Base-by-base conservation (phyloP, 2,888 invertebrate genomes). In the Lamellibrachia satsuma region DNA sequence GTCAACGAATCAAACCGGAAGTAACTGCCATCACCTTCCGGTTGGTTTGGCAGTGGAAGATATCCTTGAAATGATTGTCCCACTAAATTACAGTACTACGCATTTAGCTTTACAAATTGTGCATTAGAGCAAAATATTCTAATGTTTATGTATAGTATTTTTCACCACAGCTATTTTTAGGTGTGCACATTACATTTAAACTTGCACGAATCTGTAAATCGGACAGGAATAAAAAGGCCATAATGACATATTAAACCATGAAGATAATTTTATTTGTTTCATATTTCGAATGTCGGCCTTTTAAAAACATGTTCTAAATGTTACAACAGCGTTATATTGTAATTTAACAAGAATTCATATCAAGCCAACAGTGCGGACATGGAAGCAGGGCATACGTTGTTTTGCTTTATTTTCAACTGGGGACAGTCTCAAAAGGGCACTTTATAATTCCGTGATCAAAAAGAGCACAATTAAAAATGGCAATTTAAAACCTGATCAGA, bases 1-100 rank as follows among this genome's bases (percentile, higher is more conserved):
- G n/a, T 75, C 75, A 75, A 75, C 75, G 6, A 75, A 75, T 4
- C 2, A 55, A 55, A 75, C 22, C 75, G 75, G 75, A 75, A 75
- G 75, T 75, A 75, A 75, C 75, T 75, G 75, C 75, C 75, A 75
- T 75, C 75, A 75, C 75, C 75, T 75, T 75, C 75, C 75, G 75
- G 75, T 75, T 75, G 75, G 15, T n/a, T 75, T 75, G 6, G n/a
- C 39, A n/a, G 15, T 75, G 22, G 75, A 15, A 22, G 75, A 75
- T 75, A 75, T 75, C 75, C 75, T 75, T 75, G 75, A 75, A 75
- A 75, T 75, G 75, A 22, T 75, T 22, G 75, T 75, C 75, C 75
- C 75, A 22, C 22, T 75, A 75, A 75, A 75, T 75, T 75, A 75
- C 75, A 6, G 75, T 75, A 75, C n/a, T 75, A 75, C 75, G 22